phyloP scores from a whole-genome alignment of 2,113 vertebrate genomes.

The Hippocampus zosterae region DNA sequence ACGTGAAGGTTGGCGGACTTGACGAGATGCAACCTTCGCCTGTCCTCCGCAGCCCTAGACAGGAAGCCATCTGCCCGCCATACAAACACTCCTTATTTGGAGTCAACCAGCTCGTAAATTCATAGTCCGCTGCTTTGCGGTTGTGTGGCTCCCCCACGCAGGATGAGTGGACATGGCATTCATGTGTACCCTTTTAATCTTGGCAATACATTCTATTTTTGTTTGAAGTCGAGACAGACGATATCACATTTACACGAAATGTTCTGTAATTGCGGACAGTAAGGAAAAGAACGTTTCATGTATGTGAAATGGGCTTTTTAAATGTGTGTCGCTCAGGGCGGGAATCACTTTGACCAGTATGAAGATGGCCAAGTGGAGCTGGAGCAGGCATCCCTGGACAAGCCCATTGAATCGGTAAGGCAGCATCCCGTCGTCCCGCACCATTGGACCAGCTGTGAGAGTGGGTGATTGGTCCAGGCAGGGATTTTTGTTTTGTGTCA shows the following conservation, averaged over 20 bases:
- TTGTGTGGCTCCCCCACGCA: neutral
- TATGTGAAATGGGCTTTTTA: conserved; percentile 15
- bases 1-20: conserved; percentile 23
- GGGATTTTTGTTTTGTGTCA: conserved; percentile 54
- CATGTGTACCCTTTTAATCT: neutral
- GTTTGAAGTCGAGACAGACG: neutral
- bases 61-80: conserved; percentile 46
- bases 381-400: conserved; percentile 97
- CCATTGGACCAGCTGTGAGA: conserved; percentile 69
- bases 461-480: conserved; percentile 79
- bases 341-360: conserved; percentile 99
- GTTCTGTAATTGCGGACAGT: neutral
- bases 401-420: conserved; percentile 99
- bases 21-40: conserved; percentile 44
- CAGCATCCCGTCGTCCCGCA: conserved; percentile 49
- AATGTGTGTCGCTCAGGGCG: conserved; percentile 79
- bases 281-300: neutral
- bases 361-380: conserved; percentile 98
- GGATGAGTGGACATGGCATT: neutral
- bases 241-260: neutral
- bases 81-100: conserved; percentile 33
- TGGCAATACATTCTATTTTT: neutral
- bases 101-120: conserved; percentile 21
- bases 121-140: conserved; percentile 9
- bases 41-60: conserved; percentile 40